These are phyloP conservation scores for Caenorhabditis panamensis DNA, from an alignment of 2,888 invertebrate genomes.

Conservation along the genomic window DNA sequence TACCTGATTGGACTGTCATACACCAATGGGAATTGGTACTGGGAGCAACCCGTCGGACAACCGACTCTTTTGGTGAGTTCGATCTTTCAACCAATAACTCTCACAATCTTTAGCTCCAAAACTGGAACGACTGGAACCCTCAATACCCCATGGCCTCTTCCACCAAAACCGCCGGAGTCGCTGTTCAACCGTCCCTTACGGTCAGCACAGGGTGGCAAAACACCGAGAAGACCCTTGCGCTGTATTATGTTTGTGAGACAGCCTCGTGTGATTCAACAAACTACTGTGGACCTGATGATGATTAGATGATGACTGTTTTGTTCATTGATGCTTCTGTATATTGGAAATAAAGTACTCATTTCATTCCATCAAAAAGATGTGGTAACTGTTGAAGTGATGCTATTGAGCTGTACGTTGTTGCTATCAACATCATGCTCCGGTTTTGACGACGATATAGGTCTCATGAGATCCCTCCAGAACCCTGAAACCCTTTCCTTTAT, in stretches of 20 bases:
- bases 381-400: no score
- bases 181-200: constrained; percentile 7
- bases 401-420: no score
- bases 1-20: constrained; percentile 34
- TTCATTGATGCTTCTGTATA: no score
- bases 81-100: neutral
- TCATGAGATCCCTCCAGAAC: neutral
- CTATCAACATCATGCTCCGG: no score
- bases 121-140: constrained; percentile 30
- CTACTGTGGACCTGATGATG: constrained; percentile 13
- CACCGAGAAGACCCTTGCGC: neutral
- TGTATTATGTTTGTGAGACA: constrained; percentile 43
- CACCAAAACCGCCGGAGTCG: constrained; percentile 8
- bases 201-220: constrained; percentile 20
- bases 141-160: constrained; percentile 18
- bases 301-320: no score
- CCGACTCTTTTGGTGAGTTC: neutral
- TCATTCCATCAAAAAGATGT: no score
- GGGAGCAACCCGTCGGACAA: constrained; percentile 34
- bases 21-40: constrained; percentile 19
- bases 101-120: neutral
- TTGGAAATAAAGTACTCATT: no score
- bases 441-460: no score
- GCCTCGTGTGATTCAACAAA: constrained; percentile 33
- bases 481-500: neutral